Base-by-base conservation (phyloP, 2,888 invertebrate genomes). In the Drosophila sordidula region DNA sequence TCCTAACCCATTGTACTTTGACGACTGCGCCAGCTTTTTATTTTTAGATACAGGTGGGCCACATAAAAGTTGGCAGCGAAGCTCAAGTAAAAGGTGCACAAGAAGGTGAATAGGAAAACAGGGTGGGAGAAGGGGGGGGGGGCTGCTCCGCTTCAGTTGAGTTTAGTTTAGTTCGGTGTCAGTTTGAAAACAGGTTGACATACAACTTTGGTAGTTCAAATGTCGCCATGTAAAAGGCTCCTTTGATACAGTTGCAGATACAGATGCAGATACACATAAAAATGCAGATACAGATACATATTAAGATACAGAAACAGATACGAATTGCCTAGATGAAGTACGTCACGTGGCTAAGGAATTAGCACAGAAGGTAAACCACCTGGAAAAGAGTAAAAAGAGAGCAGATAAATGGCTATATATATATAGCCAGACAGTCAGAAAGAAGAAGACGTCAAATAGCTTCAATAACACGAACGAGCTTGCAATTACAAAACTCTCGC, bases 101-200 rank as follows among this genome's bases (percentile, higher is more conserved):
- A 11, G 9, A 6, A 18, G 12, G 8, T 6, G 16, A 34, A 3
- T 4, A n/a, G 5, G 22, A 8, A 0, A 14, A 34, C 9, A 6
- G 14, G 2, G 51, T 5, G 14, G 12, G 12, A 11, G 22, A 1
- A 1, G 29, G 16, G n/a, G n/a, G 32, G 6, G 16, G 25, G 54
- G 55, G 38, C 34, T 45, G 50, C 47, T 45, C 16, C 45, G 49
- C 44, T 55, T 61, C 62, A 55, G 70, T 51, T 69, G 42, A 29
- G 36, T 44, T 49, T 4, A 32, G 47, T 55, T 71, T 14, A 38
- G 55, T 51, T 22, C 42, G 61, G 65, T 74, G 75, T 70, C 64
- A 75, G 59, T 51, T 70, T 74, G 22, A 61, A 75, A 85, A 85
- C 86, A 82, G 79, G 79, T 85, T 80, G 86, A 82, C 82, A 85